A percentile compares a stretch with the other conserved stretches of the same genome.
Conservation (phyloP, 2,113 vertebrate species). For the Oryzias melastigma region DNA sequence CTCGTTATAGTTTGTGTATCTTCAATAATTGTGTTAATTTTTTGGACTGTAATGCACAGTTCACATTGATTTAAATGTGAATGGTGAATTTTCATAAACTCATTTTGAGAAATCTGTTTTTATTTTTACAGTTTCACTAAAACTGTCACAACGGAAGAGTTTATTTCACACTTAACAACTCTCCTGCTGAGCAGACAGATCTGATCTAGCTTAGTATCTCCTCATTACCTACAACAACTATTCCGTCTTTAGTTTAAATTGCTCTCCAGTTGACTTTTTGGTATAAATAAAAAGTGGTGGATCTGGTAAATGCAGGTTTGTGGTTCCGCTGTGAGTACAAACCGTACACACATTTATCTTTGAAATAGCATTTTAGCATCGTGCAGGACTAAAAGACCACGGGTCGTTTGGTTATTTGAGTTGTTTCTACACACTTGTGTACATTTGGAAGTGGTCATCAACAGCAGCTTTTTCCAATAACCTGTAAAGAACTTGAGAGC, state of each 20-base stretch:
- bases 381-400: constrained; percentile 20
- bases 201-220: constrained; percentile 30
- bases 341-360: constrained; percentile 23
- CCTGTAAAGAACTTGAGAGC: constrained; percentile 30
- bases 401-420: constrained; percentile 27
- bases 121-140: constrained; percentile 37
- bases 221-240: constrained; percentile 37
- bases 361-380: constrained; percentile 53
- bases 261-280: constrained; percentile 51
- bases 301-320: constrained; percentile 45
- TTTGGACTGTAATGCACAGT: constrained; percentile 28
- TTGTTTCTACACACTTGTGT: constrained; percentile 19
- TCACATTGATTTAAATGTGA: constrained; percentile 67
- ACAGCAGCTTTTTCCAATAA: constrained; percentile 11
- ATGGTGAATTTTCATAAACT: constrained; percentile 32
- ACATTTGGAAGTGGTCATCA: constrained; percentile 24
- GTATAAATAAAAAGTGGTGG: constrained; percentile 46
- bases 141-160: constrained; percentile 31
- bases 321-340: constrained; percentile 16
- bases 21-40: constrained; percentile 14
- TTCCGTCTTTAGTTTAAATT: constrained; percentile 44
- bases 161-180: constrained; percentile 38
- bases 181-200: constrained; percentile 31
- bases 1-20: constrained; percentile 12
- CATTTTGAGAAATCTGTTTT: constrained; percentile 20